A percentile compares a stretch with the other conserved stretches of the same genome.
Conservation (phyloP, 2,888 invertebrate species). For the Ashinkailepas kermadecensis region DNA sequence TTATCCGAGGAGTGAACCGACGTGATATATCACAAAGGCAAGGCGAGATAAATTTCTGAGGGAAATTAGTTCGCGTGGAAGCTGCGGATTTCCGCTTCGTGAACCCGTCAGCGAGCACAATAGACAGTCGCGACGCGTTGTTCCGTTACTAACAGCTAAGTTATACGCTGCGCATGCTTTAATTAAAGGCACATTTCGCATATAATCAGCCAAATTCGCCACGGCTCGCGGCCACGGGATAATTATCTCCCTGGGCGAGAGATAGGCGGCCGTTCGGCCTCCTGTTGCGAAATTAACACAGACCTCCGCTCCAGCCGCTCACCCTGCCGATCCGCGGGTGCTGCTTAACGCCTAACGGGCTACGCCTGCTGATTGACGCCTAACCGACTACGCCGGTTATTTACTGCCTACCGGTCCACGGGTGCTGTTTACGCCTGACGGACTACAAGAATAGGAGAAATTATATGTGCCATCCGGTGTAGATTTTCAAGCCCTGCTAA, state of each 20-base stretch:
- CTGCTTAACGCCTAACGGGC: too few species aligned
- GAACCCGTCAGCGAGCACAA: neutral
- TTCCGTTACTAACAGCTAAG: neutral
- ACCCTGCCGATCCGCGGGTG: too few species aligned
- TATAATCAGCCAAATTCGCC: neutral
- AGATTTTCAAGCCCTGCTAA: too few species aligned
- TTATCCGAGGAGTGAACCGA: neutral
- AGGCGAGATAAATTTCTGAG: neutral
- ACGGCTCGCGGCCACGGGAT: neutral
- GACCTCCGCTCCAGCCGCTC: too few species aligned
- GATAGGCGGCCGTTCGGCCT: neutral
- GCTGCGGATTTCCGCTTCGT: neutral
- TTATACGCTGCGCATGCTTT: neutral
- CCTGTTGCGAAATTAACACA: neutral
- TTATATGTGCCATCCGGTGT: too few species aligned
- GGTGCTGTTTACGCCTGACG: too few species aligned
- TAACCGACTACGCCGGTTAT: too few species aligned
- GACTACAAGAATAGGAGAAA: too few species aligned
- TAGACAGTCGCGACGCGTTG: neutral
- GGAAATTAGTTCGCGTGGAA: neutral
- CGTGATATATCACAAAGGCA: neutral
- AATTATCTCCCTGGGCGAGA: neutral
- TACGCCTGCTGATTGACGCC: too few species aligned
- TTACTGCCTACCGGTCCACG: too few species aligned
- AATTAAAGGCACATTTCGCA: constrained; percentile 7